A percentile compares a stretch with the other conserved stretches of the same genome.
Evolutionary conservation across 2,888 invertebrate genomes (phyloP).

Genomic region (Leucophenga montana): DNA sequence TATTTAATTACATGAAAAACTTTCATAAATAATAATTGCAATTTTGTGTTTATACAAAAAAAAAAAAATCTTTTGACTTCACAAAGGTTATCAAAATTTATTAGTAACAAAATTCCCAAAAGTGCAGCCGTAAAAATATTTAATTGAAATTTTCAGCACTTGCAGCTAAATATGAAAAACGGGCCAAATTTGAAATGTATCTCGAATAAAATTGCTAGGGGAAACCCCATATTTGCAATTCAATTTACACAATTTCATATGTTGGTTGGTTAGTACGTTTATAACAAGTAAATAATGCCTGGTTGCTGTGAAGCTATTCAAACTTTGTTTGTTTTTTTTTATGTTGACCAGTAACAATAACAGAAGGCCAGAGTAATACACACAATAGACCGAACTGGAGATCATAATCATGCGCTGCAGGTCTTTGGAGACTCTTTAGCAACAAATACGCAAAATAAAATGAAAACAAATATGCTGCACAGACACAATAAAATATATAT

Average conservation of each 20-base stretch:
- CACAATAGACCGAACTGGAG: no score
- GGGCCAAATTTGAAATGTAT: not conserved
- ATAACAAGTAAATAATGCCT: not conserved
- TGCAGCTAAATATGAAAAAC: no score
- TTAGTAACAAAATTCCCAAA: no score
- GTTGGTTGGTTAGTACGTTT: no score
- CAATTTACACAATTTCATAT: constrained; percentile 8
- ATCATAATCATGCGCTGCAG: no score
- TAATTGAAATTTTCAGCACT: no score
- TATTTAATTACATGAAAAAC: not conserved
- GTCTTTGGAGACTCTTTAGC: constrained; percentile 34
- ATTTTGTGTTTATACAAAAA: not conserved
- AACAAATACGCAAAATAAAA: constrained; percentile 27
- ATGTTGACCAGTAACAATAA: not conserved
- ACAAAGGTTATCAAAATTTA: no score
- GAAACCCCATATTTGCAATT: constrained; percentile 1
- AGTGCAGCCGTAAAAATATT: no score
- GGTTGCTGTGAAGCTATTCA: not conserved
- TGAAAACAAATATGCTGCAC: not conserved
- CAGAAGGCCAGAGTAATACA: not conserved
- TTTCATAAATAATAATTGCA: no score
- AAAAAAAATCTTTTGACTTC: not conserved
- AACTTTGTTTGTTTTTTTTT: not conserved
- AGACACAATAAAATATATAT: not conserved
- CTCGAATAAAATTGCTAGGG: not conserved